Conservation (phyloP, 1,140 invertebrate genomes). For the Pectinophora gossypiella region DNA sequence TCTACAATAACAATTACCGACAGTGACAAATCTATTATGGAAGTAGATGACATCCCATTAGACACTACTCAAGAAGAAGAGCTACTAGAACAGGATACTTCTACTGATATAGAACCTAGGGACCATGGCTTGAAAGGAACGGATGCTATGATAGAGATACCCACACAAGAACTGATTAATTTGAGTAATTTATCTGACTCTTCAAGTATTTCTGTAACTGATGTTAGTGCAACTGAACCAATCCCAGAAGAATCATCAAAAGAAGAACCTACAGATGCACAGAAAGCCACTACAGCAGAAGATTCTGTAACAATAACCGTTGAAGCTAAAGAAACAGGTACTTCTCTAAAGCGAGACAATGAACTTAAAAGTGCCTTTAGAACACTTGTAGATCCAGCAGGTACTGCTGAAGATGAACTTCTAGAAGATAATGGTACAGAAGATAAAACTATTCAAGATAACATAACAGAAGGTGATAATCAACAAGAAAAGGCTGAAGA, state of each 20-base stretch:
- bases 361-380: no score
- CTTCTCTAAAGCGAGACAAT: background rate
- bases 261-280: background rate
- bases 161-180: conserved; percentile 46
- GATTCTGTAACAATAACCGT: background rate
- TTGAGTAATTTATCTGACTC: conserved; percentile 1
- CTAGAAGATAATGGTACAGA: no score
- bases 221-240: conserved; percentile 4
- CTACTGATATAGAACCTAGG: conserved; percentile 1
- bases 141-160: conserved; percentile 57
- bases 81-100: background rate
- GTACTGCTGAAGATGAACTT: no score
- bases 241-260: background rate
- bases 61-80: no score
- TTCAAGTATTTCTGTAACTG: background rate
- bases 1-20: no score
- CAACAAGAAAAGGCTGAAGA: no score
- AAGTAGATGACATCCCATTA: no score
- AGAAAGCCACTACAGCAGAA: background rate
- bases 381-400: no score
- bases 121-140: conserved; percentile 46
- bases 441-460: no score
- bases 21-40: no score
- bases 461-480: no score
- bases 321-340: background rate